Evolutionary conservation across 2,888 invertebrate genomes (phyloP).

Genomic region (Chrysodeixis includens): DNA sequence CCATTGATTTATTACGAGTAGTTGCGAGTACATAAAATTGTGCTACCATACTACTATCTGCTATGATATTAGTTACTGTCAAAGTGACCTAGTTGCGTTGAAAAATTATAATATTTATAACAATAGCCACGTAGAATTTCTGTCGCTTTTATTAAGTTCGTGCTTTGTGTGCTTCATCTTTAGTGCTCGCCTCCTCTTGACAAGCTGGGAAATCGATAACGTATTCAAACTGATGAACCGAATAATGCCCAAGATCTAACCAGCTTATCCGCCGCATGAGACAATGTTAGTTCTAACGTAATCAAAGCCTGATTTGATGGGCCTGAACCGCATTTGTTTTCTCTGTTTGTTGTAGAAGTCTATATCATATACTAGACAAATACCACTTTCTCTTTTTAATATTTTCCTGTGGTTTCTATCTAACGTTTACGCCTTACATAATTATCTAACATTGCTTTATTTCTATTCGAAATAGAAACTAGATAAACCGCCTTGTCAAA

Average conservation of each 20-base stretch:
- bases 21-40: background rate
- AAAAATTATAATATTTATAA: slow-evolving; percentile 2
- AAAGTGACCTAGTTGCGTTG: slow-evolving; percentile 1
- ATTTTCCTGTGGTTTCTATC: too few relatives aligned
- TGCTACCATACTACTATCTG: background rate
- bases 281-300: background rate
- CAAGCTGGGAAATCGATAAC: slow-evolving; percentile 2
- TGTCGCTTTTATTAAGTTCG: slow-evolving; percentile 3
- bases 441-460: too few relatives aligned
- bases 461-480: too few relatives aligned
- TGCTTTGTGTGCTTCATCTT: slow-evolving; percentile 1
- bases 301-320: background rate
- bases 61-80: background rate
- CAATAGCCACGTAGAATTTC: background rate
- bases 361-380: too few relatives aligned
- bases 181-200: background rate
- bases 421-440: too few relatives aligned
- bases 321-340: background rate
- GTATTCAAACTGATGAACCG: background rate
- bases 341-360: too few relatives aligned
- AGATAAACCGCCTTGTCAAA: too few relatives aligned
- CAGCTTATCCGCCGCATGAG: background rate
- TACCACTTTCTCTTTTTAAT: too few relatives aligned
- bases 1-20: background rate
- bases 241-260: slow-evolving; percentile 2